A percentile compares a stretch with the other conserved stretches of the same genome.
These are phyloP conservation scores for Ammospiza caudacuta DNA, from an alignment of 2,113 vertebrate genomes.

Conservation along the genomic window DNA sequence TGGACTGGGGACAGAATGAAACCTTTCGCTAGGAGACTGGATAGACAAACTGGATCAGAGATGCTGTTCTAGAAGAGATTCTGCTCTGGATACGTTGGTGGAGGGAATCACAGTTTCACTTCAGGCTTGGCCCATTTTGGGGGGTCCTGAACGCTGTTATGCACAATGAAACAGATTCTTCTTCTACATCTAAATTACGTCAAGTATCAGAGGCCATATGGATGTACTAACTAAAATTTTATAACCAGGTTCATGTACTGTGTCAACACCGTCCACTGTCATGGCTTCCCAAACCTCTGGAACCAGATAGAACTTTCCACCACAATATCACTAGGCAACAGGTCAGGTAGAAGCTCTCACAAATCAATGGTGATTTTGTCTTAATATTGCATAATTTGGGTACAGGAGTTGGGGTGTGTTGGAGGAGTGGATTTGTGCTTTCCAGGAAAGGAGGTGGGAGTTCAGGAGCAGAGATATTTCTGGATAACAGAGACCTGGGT, in stretches of 20 bases:
- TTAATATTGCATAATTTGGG: background rate
- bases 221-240: background rate
- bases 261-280: background rate
- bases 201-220: background rate
- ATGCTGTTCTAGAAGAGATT: background rate
- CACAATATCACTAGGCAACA: background rate
- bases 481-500: background rate
- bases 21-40: background rate
- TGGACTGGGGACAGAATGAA: background rate
- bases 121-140: fast-evolving
- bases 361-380: background rate
- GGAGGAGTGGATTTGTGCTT: background rate
- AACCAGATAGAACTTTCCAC: background rate
- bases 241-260: background rate
- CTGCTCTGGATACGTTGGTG: background rate
- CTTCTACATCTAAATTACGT: background rate
- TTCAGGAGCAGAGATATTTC: background rate
- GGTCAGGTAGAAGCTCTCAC: background rate
- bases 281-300: background rate
- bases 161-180: background rate
- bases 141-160: background rate
- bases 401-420: background rate
- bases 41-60: background rate
- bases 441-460: background rate
- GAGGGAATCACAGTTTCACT: background rate